Conservation (phyloP, 2,113 vertebrate species). For the Ctenomys sociabilis region DNA sequence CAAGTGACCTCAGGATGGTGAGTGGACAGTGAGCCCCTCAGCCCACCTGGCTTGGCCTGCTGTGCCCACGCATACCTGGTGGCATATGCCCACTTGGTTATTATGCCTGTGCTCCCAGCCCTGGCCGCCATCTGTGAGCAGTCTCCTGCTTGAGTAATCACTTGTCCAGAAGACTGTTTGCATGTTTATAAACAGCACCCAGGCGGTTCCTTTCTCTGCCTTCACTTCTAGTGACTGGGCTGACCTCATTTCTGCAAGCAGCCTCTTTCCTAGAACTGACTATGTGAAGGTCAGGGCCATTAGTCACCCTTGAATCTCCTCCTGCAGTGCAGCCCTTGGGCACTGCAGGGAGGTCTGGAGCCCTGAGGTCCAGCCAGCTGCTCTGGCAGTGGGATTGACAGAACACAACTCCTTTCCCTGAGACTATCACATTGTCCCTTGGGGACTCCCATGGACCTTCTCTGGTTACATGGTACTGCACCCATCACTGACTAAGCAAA, state of each 20-base stretch:
- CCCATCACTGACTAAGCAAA: background rate
- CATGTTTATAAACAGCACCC: slow-evolving; percentile 31
- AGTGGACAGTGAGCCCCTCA: background rate
- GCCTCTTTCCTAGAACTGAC: slow-evolving; percentile 46
- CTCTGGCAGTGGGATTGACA: background rate
- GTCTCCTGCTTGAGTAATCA: slow-evolving; percentile 60
- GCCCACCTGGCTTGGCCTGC: background rate
- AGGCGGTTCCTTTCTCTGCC: slow-evolving; percentile 34
- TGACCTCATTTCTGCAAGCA: slow-evolving; percentile 48
- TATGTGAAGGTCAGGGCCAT: slow-evolving; percentile 9
- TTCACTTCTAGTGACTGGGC: slow-evolving; percentile 57
- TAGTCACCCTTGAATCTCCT: background rate
- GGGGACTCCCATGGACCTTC: background rate
- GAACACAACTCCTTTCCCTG: background rate
- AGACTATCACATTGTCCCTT: background rate
- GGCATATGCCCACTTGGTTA: background rate
- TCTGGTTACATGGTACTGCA: background rate
- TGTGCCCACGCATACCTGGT: background rate
- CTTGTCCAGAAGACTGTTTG: slow-evolving; percentile 54
- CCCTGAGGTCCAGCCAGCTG: background rate
- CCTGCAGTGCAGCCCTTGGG: background rate
- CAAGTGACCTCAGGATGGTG: background rate
- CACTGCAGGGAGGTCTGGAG: background rate
- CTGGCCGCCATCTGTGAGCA: slow-evolving; percentile 50
- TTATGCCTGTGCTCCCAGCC: background rate